phyloP scores from a whole-genome alignment of 2,113 vertebrate species.

The Mobula hypostoma region DNA sequence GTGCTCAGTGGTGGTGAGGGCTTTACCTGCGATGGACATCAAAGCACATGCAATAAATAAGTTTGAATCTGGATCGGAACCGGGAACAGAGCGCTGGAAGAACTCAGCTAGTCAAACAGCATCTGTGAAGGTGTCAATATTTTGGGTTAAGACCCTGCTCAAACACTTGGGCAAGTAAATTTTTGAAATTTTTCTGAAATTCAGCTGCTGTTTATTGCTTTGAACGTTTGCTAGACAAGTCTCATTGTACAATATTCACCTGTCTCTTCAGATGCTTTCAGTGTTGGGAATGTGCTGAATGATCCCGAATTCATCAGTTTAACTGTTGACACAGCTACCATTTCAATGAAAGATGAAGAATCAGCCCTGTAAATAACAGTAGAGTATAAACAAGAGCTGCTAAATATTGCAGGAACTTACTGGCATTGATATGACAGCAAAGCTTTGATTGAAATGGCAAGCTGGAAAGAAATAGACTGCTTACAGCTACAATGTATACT shows the following conservation, averaged over 20 bases:
- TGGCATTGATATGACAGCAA: constrained; percentile 49
- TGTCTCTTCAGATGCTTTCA: neutral
- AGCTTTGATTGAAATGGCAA: constrained; percentile 53
- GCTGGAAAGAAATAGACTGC: constrained; percentile 47
- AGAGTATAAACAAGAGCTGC: constrained; percentile 49
- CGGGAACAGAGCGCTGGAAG: neutral
- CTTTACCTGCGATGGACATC: too few species aligned
- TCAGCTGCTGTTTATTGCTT: neutral
- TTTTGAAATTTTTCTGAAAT: too few species aligned
- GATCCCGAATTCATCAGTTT: neutral
- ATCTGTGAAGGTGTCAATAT: too few species aligned
- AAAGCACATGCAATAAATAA: too few species aligned
- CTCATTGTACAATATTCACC: neutral
- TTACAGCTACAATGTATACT: constrained; percentile 51
- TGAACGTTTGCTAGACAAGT: too few species aligned
- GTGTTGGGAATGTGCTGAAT: neutral
- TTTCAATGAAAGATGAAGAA: neutral
- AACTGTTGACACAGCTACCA: neutral
- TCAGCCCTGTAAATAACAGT: constrained; percentile 46
- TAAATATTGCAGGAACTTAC: constrained; percentile 52
- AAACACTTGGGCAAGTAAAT: neutral
- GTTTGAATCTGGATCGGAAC: too few species aligned
- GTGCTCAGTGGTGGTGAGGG: too few species aligned
- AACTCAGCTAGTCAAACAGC: neutral
- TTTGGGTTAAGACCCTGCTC: too few species aligned